Evolutionary conservation across 2,888 invertebrate species (phyloP).

Genomic region (Cepaea hortensis): DNA sequence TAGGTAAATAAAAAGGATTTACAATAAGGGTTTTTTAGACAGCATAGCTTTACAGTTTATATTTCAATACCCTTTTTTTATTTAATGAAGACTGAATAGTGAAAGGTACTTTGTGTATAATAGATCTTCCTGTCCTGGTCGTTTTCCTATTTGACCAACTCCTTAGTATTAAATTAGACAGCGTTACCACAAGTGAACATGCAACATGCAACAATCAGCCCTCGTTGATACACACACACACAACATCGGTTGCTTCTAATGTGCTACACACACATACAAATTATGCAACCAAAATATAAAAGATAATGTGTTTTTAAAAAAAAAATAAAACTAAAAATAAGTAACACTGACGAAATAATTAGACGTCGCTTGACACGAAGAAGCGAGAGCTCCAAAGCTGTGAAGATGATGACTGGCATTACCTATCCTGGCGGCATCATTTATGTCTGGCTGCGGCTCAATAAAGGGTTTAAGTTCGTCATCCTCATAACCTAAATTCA

Average conservation of each 20-base stretch:
- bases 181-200: slow-evolving; percentile 42
- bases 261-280: slow-evolving; percentile 32
- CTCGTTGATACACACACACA: slow-evolving; percentile 40
- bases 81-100: no score
- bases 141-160: no score
- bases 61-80: no score
- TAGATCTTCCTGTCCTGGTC: no score
- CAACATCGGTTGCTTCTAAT: slow-evolving; percentile 24
- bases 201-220: slow-evolving; percentile 54
- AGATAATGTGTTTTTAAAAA: not conserved
- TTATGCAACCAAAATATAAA: slow-evolving; percentile 43
- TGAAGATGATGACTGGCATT: slow-evolving; percentile 71
- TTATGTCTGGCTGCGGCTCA: slow-evolving; percentile 87
- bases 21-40: no score
- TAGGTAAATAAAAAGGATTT: no score
- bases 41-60: no score
- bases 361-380: not conserved
- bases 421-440: slow-evolving; percentile 98
- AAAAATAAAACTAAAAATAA: not conserved
- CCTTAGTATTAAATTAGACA: not conserved
- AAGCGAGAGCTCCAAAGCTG: slow-evolving; percentile 29
- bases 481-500: slow-evolving; percentile 99
- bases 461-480: slow-evolving; percentile 96
- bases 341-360: not conserved
- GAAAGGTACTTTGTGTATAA: no score